Evolutionary conservation across 2,113 vertebrate genomes (phyloP), one percentile per base, ranked within the genome.

Genomic region (Crotalus horridus): DNA sequence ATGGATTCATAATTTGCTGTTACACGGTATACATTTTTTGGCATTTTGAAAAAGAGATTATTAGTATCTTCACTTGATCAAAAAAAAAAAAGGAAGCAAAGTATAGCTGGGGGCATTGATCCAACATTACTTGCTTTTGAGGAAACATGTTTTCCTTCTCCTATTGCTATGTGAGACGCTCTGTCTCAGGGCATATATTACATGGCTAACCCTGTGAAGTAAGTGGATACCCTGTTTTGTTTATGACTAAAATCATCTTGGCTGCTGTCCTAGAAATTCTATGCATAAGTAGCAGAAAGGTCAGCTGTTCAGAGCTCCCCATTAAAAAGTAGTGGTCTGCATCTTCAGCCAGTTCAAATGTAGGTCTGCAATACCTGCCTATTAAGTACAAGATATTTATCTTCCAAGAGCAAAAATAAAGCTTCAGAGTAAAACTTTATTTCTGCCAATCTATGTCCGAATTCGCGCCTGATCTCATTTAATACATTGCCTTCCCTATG

Each of bases 121-220:
- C 55, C n/a, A 90, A 61, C 6, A 9, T 54, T 48, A 11, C 48
- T 74, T 43, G 86, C 87, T 81, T 92, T 85, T 48, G 53, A 48
- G 87, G 56, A 92, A 92, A 92, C 91, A 92, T 92, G 91, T 92
- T 92, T 89, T 33, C 43, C 64, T 85, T 74, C 64, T 92, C 39
- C 56, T 54, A 48, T 9, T 92, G 24, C 81, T 54, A 48, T 48
- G 17, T 58, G 87, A 89, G 43, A 85, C 53, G 26, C 6, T 61
- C 56, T 69, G 88, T 59, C 88, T 39, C 46, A 12, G 13, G 26
- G 23, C 26, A 39, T n/a, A 89, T 23, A 24, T 93, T 56, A 58
- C 29, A 86, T 86, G 69, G 58, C 29, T 53, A 86, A 10, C 26
- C 3, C 29, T 33, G 74, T 90, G 53, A 43, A 24, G 92, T 54